Evolutionary conservation across 2,113 vertebrate species (phyloP).

Genomic region (Triplophysa tibetana): DNA sequence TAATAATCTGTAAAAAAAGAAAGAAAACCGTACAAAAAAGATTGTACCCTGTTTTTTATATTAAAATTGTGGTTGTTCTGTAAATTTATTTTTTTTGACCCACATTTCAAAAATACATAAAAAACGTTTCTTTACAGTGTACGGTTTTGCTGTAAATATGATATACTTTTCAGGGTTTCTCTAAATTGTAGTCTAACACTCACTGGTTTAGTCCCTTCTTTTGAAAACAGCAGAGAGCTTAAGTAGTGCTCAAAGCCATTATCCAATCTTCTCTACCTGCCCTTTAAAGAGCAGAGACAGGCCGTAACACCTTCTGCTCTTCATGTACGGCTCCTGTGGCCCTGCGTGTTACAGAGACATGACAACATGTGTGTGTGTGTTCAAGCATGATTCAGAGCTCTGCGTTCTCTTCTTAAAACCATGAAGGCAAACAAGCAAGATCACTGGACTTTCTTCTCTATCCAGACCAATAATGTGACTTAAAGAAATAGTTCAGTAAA

Average conservation of each 20-base stretch:
- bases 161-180: no score
- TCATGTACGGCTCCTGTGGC: constrained; percentile 57
- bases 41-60: no score
- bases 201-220: background rate
- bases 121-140: no score
- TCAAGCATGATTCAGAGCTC: constrained; percentile 64
- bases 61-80: no score
- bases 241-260: background rate
- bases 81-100: no score
- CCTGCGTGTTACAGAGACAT: constrained; percentile 70
- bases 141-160: no score
- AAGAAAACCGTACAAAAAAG: no score
- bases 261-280: background rate
- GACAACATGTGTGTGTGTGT: constrained; percentile 66
- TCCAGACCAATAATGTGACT: background rate
- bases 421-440: background rate
- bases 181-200: no score
- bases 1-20: no score
- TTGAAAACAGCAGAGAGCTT: background rate
- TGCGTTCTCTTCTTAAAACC: constrained; percentile 7
- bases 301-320: constrained; percentile 27
- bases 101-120: no score
- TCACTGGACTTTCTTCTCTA: background rate
- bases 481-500: background rate
- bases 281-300: background rate